phyloP scores from a whole-genome alignment of 2,113 vertebrate species.

The Bos javanicus region DNA sequence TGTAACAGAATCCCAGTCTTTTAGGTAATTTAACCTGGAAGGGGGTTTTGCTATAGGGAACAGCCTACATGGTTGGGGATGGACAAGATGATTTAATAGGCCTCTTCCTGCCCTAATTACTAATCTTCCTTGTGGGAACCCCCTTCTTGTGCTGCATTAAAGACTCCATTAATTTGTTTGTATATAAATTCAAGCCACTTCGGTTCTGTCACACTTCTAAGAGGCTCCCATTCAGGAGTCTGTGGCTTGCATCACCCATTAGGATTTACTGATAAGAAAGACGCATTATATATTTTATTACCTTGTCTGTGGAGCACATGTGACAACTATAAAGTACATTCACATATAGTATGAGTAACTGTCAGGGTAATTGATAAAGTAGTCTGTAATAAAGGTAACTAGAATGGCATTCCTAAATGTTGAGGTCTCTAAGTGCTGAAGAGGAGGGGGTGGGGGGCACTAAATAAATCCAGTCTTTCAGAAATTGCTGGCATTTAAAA shows the following conservation, averaged over 20 bases:
- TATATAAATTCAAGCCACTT: conserved; percentile 59
- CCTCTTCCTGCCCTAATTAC: conserved; percentile 47
- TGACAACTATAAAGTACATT: conserved; percentile 61
- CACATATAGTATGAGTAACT: conserved; percentile 52
- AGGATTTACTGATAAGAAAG: conserved; percentile 57
- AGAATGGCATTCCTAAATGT: conserved; percentile 14
- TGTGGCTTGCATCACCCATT: neutral
- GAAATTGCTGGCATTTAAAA: conserved; percentile 54
- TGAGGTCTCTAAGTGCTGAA: conserved; percentile 52
- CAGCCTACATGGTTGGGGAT: neutral
- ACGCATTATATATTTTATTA: conserved; percentile 61
- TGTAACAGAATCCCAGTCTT: neutral
- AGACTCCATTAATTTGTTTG: conserved; percentile 69
- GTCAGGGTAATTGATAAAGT: conserved; percentile 69
- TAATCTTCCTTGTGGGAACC: conserved; percentile 48
- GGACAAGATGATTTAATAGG: conserved; percentile 50
- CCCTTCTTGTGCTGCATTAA: conserved; percentile 41
- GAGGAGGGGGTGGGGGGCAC: neutral
- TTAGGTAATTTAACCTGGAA: conserved; percentile 45
- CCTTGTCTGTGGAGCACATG: conserved; percentile 45
- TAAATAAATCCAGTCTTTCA: conserved; percentile 61
- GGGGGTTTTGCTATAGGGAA: conserved; percentile 14
- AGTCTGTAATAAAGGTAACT: conserved; percentile 45
- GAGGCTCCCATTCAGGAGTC: conserved; percentile 30
- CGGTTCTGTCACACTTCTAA: neutral